Base-by-base conservation (phyloP, 2,797 vertebrate species). In the Onychomys torridus region DNA sequence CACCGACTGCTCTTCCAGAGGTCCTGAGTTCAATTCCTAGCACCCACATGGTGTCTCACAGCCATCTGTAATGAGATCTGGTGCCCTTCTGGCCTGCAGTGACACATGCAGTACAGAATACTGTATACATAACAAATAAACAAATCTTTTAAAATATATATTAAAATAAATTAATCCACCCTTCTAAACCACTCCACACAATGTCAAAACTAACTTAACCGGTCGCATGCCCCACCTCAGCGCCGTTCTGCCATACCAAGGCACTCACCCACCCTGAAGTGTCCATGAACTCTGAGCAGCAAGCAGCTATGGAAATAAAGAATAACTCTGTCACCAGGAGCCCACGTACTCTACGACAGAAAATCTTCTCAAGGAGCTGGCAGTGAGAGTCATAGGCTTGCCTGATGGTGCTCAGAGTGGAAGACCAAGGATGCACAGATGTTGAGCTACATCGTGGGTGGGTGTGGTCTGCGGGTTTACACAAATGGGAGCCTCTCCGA, bases 311-410 rank as follows among this genome's bases (percentile, higher is more conserved):
- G 46, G 95, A 90, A 69, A 49, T 5, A 94, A 16, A 93, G 3
- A 25, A 78, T 71, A 81, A 95, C 17, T 49, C n/a, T 83, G 21
- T 86, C 43, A 86, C 13, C 69, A 90, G 21, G 23, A 46, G 2
- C 49, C 67, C 83, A 82, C 25, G 0, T 40, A 40, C 34, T 91
- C n/a, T 76, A 65, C 43, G 37, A 9, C 4, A 57, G 10, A 96
- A 95, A 94, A 14, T 32, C 25, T 73, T 82, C 81, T 97, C 78
- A 27, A 90, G 52, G 37, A 92, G 59, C 43, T 76, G 7, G 37
- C 67, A 59, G 6, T 76, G 84, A 90, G 71, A 84, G 96, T 37
- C 67, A 32, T 4, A 77, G 46, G n/a, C 73, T 95, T 85, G 59
- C 52, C 67, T 40, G 25, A 92, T 23, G 13, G 5, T 29, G 37